Base-by-base conservation (phyloP, 2,888 invertebrate genomes). In the Dolomedes plantarius region DNA sequence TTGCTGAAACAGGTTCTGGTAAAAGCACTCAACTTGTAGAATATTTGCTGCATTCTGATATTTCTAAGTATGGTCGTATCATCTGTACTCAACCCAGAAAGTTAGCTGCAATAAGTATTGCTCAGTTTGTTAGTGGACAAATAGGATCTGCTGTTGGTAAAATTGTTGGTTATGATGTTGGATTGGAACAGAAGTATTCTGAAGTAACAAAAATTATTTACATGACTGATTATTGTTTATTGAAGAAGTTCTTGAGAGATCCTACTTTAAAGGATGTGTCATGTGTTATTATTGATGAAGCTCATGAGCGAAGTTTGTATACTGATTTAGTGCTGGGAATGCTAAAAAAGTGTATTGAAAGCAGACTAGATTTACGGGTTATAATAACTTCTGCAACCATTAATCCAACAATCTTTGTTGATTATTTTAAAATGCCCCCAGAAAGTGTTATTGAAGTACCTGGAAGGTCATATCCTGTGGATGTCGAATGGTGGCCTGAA, bases 371-470 rank as follows among this genome's bases (percentile, higher is more conserved):
- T 46, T 88, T 91, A 1, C 89, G 89, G 64, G 89, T 92, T 0
- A 88, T 92, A 32, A 89, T 92, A 28, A 91, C 91, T 3, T 92
- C 92, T 19, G 91, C 92, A 11, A 91, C 92, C 0, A 91, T 91
- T 29, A 90, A 91, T 72, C 90, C 91, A 0, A 85, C 89, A 1
- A 87, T 91, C 0, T 91, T 92, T 87, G 89, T 89, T 0, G 76
- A 87, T 3, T 91, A 90, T 88, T 91, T 91, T 87, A 86, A 88
- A n/a, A 11, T 78, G 23, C 23, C 29, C 0, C 87, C 83, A 9
- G 89, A 89, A 69, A 90, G 90, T n/a, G 89, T 90, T 0, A 32
- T 91, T 29, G 71, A 89, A 32, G 90, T 91, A 11, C 90, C 90
- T 11, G 91, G 91, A 0, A 87, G 91, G 71, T 89, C 89, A 7